Percentiles rank a stretch among this genome's conserved stretches.
Evolutionary conservation across 1,140 invertebrate genomes (phyloP).

Genomic region (Acromyrmex echinatior): DNA sequence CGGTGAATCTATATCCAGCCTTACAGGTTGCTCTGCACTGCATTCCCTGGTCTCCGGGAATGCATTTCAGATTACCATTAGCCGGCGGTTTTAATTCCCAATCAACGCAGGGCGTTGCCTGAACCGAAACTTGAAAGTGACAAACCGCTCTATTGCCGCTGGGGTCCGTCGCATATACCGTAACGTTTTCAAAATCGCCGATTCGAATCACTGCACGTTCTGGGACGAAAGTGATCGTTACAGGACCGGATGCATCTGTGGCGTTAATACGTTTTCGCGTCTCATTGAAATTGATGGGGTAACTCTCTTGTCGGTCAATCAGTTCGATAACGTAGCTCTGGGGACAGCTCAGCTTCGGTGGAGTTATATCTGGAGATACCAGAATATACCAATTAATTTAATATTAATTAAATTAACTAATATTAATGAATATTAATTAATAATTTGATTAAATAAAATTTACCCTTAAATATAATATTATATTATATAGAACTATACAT

Average conservation of each 20-base stretch:
- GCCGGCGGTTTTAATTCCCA: constrained; percentile 96
- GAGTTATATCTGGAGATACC: constrained; percentile 92
- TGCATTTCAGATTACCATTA: constrained; percentile 95
- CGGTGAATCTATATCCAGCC: constrained; percentile 96
- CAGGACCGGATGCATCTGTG: constrained; percentile 96
- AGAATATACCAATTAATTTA: neutral
- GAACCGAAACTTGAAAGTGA: constrained; percentile 97
- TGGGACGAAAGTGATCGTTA: constrained; percentile 93
- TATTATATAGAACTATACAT: too few species aligned
- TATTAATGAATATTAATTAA: neutral
- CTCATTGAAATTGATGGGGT: constrained; percentile 97
- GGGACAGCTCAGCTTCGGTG: constrained; percentile 97
- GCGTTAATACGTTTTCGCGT: constrained; percentile 94
- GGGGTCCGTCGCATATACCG: constrained; percentile 95
- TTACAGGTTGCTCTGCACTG: constrained; percentile 97
- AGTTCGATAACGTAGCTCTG: constrained; percentile 98
- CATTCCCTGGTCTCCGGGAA: constrained; percentile 92
- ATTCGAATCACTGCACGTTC: constrained; percentile 95
- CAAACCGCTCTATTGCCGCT: constrained; percentile 96
- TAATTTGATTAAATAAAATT: constrained; percentile 18
- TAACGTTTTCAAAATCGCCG: constrained; percentile 97
- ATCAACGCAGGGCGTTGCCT: constrained; percentile 97
- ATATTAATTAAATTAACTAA: neutral
- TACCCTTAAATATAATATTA: neutral
- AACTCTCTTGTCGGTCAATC: constrained; percentile 95